Evolutionary conservation across 1,140 invertebrate species (phyloP), one percentile per base, ranked within the genome.

Genomic region (Drosophila albomicans): DNA sequence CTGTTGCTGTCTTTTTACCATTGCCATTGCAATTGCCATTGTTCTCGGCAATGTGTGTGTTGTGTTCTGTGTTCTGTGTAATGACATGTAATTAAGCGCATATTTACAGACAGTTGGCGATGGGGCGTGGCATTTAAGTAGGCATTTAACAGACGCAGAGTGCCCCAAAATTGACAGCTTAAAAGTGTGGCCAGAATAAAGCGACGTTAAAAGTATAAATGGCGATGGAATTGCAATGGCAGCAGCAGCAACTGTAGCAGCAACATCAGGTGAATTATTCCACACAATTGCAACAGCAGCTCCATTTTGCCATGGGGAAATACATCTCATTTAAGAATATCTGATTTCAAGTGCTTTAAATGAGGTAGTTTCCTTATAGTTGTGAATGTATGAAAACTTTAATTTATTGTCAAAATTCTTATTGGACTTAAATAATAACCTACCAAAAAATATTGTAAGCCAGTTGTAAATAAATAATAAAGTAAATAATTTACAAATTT

Each of bases 61-160:
- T 61, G 64, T 51, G 54, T 48, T 65, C 62, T 49, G 51, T 78
- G 65, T 75, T 71, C 57, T 73, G 70, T 85, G 75, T 89, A 89
- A 89, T 89, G 86, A 89, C 85, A 89, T 89, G 85, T 89, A 90
- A 89, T 89, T 89, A 89, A 88, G 77, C 78, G 85, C 79, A 84
- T 86, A 86, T 86, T 86, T 82, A 86, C 82, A 82, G 82, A 87
- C 82, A 87, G 82, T 62, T 77, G 78, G 64, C n/a, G 38, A 64
- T 68, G 66, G 79, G 80, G 64, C 69, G 75, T 71, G 66, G 82
- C 75, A 65, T 56, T 82, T 86, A 86, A 79, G 82, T 78, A 86
- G 82, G 78, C 82, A 78, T 81, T 86, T 86, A 85, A 86, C 82
- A 68, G 82, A 82, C 75, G 72, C 72, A 79, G 58, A 86, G 80